Percentiles rank a stretch among this genome's conserved stretches.
Evolutionary conservation across 2,113 vertebrate species (phyloP).

Genomic region (Tretioscincus oriximinensis): DNA sequence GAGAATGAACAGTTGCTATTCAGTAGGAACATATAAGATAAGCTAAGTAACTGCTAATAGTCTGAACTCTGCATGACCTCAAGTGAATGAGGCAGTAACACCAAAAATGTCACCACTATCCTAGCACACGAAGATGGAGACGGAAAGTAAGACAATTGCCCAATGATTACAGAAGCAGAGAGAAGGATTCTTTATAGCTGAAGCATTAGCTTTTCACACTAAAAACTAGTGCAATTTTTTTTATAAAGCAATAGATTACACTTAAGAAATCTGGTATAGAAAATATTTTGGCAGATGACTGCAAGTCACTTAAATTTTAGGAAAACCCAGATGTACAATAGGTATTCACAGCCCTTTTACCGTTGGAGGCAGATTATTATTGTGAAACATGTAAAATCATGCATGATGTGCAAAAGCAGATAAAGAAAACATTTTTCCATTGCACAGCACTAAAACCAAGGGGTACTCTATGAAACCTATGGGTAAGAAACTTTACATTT

Average conservation of each 20-base stretch:
- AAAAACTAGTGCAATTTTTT: background rate
- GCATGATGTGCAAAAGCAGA: no score
- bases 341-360: background rate
- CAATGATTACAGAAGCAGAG: background rate
- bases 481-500: no score
- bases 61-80: conserved; percentile 66
- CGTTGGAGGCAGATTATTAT: background rate
- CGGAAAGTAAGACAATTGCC: background rate
- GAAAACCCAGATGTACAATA: background rate
- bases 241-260: background rate
- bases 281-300: background rate
- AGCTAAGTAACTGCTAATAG: conserved; percentile 68
- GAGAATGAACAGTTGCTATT: conserved; percentile 63
- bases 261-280: background rate
- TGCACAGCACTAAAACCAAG: no score
- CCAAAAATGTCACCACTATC: conserved; percentile 20
- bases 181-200: background rate
- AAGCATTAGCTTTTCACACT: background rate
- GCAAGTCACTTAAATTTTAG: background rate
- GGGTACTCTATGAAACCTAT: no score
- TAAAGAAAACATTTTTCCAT: no score
- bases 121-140: conserved; percentile 22
- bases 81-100: conserved; percentile 46
- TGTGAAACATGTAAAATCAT: background rate
- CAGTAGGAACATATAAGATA: conserved; percentile 61